A percentile compares a stretch with the other conserved stretches of the same genome.
These are phyloP conservation scores for Tiaroga cobitis DNA, from an alignment of 2,797 vertebrate genomes.

Conservation along the genomic window DNA sequence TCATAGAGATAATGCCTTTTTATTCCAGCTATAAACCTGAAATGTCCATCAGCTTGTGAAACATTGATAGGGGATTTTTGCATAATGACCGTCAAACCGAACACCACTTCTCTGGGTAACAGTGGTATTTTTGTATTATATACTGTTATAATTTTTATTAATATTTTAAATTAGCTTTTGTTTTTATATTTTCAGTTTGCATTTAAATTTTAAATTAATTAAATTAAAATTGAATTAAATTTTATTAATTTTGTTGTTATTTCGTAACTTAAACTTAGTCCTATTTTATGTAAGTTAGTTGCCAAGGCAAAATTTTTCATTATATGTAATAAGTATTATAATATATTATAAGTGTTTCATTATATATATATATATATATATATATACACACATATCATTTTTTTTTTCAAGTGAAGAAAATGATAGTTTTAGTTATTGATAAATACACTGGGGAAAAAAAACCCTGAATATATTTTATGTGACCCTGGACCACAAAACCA, in stretches of 20 bases:
- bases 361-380: no score
- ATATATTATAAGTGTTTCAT: neutral
- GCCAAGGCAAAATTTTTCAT: neutral
- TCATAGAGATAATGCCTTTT: neutral
- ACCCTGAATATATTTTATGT: neutral
- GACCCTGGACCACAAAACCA: no score
- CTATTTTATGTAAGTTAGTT: neutral
- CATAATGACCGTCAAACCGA: neutral
- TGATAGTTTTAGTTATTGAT: neutral
- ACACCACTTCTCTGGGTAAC: neutral
- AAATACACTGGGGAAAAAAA: neutral
- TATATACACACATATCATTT: neutral
- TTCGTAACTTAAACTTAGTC: neutral
- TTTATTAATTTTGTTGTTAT: neutral
- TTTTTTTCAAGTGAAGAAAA: no score
- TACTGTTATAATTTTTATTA: rapidly evolving
- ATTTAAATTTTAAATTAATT: neutral
- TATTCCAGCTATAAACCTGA: neutral
- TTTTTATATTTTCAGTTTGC: neutral
- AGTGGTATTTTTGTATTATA: neutral
- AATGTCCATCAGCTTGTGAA: neutral
- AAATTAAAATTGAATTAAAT: no score
- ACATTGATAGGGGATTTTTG: neutral
- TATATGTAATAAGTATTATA: no score
- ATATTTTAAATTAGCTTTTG: neutral